Conservation (phyloP, 2,113 vertebrate species). For the Rafetus swinhoei region DNA sequence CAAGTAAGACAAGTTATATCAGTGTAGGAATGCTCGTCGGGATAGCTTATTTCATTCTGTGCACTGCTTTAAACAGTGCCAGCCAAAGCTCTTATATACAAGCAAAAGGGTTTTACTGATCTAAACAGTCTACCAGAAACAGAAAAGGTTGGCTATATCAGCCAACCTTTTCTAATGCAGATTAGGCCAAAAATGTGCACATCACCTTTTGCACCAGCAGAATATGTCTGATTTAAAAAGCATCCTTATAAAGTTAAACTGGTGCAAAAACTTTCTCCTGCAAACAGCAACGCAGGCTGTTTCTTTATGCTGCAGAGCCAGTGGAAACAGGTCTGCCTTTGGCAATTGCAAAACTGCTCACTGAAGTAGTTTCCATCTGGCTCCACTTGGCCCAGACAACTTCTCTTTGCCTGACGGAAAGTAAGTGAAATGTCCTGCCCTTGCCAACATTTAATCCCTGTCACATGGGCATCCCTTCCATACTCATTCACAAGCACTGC, state of each 20-base stretch:
- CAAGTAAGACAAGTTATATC: not conserved
- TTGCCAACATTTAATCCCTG: rapidly evolving
- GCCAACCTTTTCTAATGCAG: not conserved
- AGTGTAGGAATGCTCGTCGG: not conserved
- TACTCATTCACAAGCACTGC: rapidly evolving
- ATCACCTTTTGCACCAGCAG: not conserved
- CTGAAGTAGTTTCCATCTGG: not conserved
- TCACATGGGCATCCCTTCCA: not conserved
- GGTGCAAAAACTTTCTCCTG: not conserved
- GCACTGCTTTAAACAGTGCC: not conserved
- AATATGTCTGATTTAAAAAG: rapidly evolving
- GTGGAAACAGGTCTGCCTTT: not conserved
- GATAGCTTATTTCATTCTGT: not conserved
- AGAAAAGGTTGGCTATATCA: no score
- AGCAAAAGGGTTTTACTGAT: not conserved
- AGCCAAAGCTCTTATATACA: not conserved
- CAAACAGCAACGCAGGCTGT: not conserved
- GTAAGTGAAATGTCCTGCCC: not conserved
- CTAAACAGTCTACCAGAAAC: not conserved
- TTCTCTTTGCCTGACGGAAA: not conserved
- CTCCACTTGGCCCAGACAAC: not conserved
- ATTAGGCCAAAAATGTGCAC: not conserved
- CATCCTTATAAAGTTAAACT: not conserved
- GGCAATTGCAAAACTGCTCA: rapidly evolving
- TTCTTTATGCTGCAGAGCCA: not conserved